Base-by-base conservation (phyloP, 2,113 vertebrate species). In the Cygnus buccinator region DNA sequence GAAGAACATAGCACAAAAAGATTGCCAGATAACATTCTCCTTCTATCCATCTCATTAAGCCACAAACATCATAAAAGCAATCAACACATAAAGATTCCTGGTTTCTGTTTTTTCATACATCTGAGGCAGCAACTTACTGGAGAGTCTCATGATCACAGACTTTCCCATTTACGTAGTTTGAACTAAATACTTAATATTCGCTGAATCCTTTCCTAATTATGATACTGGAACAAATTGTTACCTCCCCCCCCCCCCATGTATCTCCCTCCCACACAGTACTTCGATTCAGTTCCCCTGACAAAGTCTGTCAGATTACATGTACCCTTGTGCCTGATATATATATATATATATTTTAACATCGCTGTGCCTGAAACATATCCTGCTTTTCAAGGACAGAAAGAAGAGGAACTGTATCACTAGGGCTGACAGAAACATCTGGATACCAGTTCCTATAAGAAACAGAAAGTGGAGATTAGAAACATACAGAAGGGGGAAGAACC, bases 181-280 rank as follows among this genome's bases (percentile, higher is more conserved):
- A 93, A 46, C 25, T 88, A 97, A 86, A 77, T 46, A 71, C 88
- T 88, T 90, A 94, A 90, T 95, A 96, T 90, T 90, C 92, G 68
- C 72, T 77, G 59, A 94, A 80, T 92, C 19, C 20, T 88, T 90
- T 92, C 67, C 55, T 95, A 92, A 85, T 95, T 90, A 58, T 80
- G 26, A 37, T 90, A 33, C 37, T 92, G 67, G 83, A 94, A 97
- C 68, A 94, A 86, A 28, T 80, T 95, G 85, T 93, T 35, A 35
- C 35, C 35, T 94, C 90, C 83, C 84, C 86, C 68, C 77, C 76
- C 83, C 88, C 63, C 83, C 88, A 88, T 94, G 19, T 86, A 81
- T 86, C 74, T 90, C 26, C 88, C 83, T 93, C 85, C 94, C 81
- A 95, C 90, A 88, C 68, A 16, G 59, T 70, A 37, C 52, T 94